phyloP scores from a whole-genome alignment of 2,113 vertebrate genomes.

The Nanorana parkeri region DNA sequence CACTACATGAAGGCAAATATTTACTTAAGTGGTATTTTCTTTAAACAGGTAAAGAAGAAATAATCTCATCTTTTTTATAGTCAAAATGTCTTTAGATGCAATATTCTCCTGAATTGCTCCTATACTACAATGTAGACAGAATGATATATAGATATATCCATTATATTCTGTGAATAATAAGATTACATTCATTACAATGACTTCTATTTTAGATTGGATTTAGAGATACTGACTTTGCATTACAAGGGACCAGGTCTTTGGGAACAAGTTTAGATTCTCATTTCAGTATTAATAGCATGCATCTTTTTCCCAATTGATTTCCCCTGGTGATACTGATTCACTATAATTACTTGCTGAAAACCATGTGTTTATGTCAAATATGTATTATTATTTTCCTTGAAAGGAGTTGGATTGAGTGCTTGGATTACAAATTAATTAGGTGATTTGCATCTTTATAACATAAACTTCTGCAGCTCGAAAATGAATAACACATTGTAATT shows the following conservation, averaged over 20 bases:
- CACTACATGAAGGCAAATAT: too few relatives aligned
- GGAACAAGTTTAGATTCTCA: conserved; percentile 42
- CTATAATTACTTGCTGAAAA: conserved; percentile 56
- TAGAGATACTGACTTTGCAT: conserved; percentile 22
- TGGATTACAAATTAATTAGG: conserved; percentile 56
- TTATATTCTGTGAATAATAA: conserved; percentile 18
- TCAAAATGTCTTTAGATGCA: not conserved
- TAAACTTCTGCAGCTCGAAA: conserved; percentile 34
- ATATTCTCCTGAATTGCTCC: not conserved
- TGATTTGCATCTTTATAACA: conserved; percentile 53
- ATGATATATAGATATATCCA: conserved; percentile 17
- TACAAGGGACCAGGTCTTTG: conserved; percentile 40
- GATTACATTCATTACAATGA: conserved; percentile 18
- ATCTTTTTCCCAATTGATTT: conserved; percentile 53
- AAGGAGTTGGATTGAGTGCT: conserved; percentile 52
- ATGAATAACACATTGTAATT: conserved; percentile 33
- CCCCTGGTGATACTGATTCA: conserved; percentile 53
- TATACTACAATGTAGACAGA: conserved; percentile 4
- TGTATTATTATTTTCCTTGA: conserved; percentile 56
- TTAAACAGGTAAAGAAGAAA: too few relatives aligned
- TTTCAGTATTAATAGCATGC: conserved; percentile 54
- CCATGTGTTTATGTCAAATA: conserved; percentile 57
- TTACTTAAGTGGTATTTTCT: too few relatives aligned
- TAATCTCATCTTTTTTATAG: not conserved
- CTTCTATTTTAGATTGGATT: conserved; percentile 13